These are phyloP conservation scores for Lasioglossum lativentre DNA, from an alignment of 2,888 invertebrate genomes.

Conservation along the genomic window DNA sequence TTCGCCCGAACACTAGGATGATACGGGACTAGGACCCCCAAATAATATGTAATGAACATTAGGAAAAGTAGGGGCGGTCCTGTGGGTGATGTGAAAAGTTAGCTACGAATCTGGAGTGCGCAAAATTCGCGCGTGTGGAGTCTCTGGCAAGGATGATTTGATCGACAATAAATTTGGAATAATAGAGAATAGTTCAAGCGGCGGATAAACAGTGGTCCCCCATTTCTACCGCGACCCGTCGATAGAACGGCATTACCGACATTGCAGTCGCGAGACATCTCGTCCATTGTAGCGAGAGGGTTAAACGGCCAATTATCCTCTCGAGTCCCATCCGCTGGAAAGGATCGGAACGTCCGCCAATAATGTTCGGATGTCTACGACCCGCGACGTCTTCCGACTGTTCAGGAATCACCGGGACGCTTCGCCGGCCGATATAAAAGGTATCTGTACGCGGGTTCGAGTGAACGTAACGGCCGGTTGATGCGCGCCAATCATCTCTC, in stretches of 20 bases:
- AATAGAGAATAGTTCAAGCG: no score
- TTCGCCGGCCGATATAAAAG: constrained; percentile 23
- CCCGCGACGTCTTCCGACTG: constrained; percentile 4
- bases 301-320: neutral
- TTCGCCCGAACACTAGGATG: neutral
- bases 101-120: no score
- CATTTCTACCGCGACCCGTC: neutral
- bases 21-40: neutral
- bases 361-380: constrained; percentile 37
- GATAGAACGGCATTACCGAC: neutral
- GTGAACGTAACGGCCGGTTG: constrained; percentile 33
- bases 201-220: neutral
- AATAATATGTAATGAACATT: no score
- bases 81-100: no score
- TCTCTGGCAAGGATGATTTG: no score
- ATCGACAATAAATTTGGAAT: no score
- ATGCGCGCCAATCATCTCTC: constrained; percentile 50
- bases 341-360: constrained; percentile 13
- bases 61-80: no score
- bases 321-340: neutral
- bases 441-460: constrained; percentile 16
- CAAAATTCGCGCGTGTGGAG: no score
- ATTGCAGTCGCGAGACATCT: neutral
- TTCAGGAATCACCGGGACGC: constrained; percentile 18
- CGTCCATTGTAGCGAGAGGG: neutral